Evolutionary conservation across 2,797 vertebrate genomes (phyloP), one percentile per base, ranked within the genome.

Genomic region (Tiaroga cobitis): DNA sequence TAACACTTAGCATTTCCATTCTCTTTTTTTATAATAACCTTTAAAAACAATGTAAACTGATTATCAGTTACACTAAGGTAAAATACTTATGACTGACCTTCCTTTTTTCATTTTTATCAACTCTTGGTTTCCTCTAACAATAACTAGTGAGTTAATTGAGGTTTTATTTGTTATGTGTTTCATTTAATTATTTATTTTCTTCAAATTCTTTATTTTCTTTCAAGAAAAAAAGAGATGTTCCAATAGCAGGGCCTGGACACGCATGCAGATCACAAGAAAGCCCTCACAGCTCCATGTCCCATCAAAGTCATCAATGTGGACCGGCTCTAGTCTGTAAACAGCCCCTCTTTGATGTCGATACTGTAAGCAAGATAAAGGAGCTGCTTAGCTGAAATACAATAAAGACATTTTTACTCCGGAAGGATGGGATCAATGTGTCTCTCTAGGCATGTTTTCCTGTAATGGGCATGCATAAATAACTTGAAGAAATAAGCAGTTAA

Each of bases 331-430:
- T 61, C 68, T 59, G 85, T 72, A 82, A 86, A 86, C 59, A 87
- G 84, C 86, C 63, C 46, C 59, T 63, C 39, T 63, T 15, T 77
- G 85, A 80, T 92, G 94, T 93, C 94, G 82, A 94, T 94, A 92
- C 84, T 84, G 84, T 91, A 92, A 92, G 90, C 89, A 93, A 93
- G 93, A 94, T 93, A 91, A 93, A 95, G 92, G 89, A 92, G 82
- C 85, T 92, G 88, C 92, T 93, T 91, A 92, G 91, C 90, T 89
- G 92, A 93, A 95, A 95, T 94, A 94, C 93, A 94, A 94, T 94
- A 92, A 93, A 94, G 93, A 91, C 91, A 92, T 93, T 92, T 93
- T 89, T 91, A 88, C 91, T 92, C 90, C 84, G 69, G 92, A 89
- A 91, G 81, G 84, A 86, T 11, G 29, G 84, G 91, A 94, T 96